Conservation (phyloP, 1,140 invertebrate species). For the Anastrepha ludens region DNA sequence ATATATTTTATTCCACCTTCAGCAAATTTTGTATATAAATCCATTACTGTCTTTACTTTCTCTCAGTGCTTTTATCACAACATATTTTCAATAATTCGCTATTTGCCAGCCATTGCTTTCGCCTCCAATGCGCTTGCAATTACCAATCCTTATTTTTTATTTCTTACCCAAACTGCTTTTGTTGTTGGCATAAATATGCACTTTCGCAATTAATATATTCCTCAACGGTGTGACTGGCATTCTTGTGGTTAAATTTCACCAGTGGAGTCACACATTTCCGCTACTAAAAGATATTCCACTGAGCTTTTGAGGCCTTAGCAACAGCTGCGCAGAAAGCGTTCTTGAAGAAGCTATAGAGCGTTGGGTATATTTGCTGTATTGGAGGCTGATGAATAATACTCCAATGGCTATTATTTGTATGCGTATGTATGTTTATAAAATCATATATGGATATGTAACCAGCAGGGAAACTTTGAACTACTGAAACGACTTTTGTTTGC, state of each 20-base stretch:
- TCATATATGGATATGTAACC: no score
- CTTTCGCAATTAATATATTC: conserved; percentile 12
- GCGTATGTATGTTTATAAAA: neutral
- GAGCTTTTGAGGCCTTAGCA: neutral
- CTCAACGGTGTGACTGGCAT: conserved; percentile 20
- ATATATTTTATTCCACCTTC: no score
- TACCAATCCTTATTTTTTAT: neutral
- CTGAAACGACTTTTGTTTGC: neutral
- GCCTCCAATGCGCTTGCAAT: neutral
- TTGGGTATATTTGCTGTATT: neutral
- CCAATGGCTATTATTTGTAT: neutral
- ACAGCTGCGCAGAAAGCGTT: neutral
- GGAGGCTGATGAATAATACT: neutral
- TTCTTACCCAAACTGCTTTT: neutral
- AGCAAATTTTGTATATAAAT: no score
- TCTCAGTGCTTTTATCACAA: no score
- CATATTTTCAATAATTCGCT: neutral
- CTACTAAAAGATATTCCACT: neutral
- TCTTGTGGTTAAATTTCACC: neutral
- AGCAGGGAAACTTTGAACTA: no score
- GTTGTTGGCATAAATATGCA: neutral
- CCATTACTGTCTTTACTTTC: neutral
- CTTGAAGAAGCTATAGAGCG: neutral
- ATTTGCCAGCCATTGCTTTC: neutral
- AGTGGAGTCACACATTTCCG: neutral